phyloP scores from a whole-genome alignment of 2,888 invertebrate genomes.

The Ceriagrion tenellum region DNA sequence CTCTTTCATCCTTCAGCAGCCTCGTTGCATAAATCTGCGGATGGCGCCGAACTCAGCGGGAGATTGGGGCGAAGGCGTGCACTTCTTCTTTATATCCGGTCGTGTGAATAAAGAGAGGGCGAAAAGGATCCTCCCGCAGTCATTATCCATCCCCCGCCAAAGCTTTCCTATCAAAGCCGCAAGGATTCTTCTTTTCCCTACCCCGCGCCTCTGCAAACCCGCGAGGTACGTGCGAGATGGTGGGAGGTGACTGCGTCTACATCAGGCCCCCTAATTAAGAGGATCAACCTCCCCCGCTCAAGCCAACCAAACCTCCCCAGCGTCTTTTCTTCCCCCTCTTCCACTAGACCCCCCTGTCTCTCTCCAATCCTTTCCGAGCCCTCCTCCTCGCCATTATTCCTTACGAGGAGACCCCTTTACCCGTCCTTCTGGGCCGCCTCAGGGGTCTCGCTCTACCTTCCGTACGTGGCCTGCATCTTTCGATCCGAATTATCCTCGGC shows the following conservation, averaged over 20 bases:
- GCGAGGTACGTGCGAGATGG: not conserved
- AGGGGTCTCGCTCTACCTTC: not conserved
- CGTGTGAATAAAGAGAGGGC: not conserved
- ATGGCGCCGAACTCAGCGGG: not conserved
- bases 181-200: not conserved
- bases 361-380: not conserved
- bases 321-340: not conserved
- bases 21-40: not conserved
- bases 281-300: not conserved
- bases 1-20: not conserved
- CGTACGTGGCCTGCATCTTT: conserved; percentile 15
- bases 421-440: not conserved
- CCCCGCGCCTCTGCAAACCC: not conserved
- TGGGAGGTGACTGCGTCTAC: not conserved
- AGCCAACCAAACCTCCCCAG: not conserved
- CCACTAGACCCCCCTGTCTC: not conserved
- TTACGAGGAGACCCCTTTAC: not conserved
- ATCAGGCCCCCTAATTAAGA: conserved; percentile 13
- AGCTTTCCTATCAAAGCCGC: not conserved
- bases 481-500: conserved; percentile 23
- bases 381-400: not conserved
- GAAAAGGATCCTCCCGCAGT: not conserved
- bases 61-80: not conserved
- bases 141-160: not conserved
- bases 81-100: not conserved